Evolutionary conservation across 2,797 vertebrate species (phyloP).

Genomic region (Macrochelys suwanniensis): DNA sequence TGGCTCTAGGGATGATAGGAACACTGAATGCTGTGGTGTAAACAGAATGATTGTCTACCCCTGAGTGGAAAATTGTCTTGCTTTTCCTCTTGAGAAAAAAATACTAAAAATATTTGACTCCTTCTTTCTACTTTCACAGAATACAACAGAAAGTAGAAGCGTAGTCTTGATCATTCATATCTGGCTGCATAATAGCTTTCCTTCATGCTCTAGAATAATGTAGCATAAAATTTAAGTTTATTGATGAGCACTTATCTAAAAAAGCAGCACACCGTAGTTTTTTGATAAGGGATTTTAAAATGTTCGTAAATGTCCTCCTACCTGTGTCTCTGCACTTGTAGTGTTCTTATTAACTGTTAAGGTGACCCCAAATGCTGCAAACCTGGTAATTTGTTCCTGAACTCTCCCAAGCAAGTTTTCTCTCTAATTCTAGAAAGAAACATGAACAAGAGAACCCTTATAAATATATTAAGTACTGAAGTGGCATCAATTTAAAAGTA

Average conservation of each 20-base stretch:
- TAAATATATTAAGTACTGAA: neutral
- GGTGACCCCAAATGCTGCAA: neutral
- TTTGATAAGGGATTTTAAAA: neutral
- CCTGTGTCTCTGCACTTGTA: neutral
- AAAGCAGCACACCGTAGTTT: neutral
- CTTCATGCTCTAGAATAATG: neutral
- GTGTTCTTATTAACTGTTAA: neutral
- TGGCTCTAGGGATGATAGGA: neutral
- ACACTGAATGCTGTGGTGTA: neutral
- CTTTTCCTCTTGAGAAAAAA: neutral
- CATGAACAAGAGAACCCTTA: neutral
- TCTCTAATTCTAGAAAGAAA: neutral
- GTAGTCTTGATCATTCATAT: neutral
- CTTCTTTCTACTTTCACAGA: neutral
- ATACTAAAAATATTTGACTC: neutral
- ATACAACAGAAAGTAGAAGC: neutral
- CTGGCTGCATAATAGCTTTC: neutral
- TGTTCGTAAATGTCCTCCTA: neutral
- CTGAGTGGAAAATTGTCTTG: neutral
- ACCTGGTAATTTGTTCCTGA: neutral
- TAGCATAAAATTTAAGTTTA: neutral
- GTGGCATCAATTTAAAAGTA: neutral
- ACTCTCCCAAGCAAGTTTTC: neutral
- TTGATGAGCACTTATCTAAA: neutral
- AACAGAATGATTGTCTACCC: neutral